Evolutionary conservation across 2,888 invertebrate species (phyloP).

Genomic region (Ennomos erosarius): DNA sequence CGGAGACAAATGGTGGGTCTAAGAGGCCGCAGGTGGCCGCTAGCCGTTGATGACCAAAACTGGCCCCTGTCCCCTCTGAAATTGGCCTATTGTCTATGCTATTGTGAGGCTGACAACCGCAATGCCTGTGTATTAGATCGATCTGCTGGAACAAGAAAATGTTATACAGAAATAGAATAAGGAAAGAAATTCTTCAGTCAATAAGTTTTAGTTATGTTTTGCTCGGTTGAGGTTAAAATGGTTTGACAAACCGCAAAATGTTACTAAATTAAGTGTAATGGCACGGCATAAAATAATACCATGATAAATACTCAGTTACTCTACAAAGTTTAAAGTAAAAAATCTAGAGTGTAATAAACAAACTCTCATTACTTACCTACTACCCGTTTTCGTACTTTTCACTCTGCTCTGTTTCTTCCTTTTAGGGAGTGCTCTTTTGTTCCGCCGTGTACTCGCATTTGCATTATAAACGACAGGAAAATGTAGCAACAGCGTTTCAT

Average conservation of each 20-base stretch:
- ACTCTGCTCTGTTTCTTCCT: constrained; percentile 5
- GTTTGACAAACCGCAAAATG: no score
- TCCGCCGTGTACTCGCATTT: constrained; percentile 5
- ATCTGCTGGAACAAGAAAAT: not conserved
- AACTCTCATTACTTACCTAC: not conserved
- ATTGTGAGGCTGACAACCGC: constrained; percentile 30
- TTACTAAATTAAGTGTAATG: no score
- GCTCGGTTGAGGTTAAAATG: no score
- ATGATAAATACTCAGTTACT: no score
- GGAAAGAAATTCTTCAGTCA: no score
- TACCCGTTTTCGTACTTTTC: not conserved
- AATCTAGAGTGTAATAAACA: no score
- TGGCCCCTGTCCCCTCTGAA: constrained; percentile 25
- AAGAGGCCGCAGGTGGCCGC: constrained; percentile 40
- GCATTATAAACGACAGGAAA: constrained; percentile 10
- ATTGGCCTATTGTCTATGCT: constrained; percentile 21
- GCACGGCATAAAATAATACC: no score
- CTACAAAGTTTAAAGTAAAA: no score
- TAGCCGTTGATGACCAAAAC: constrained; percentile 35
- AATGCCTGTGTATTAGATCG: constrained; percentile 7
- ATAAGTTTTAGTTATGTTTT: no score
- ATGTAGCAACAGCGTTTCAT: constrained; percentile 14
- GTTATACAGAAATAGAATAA: not conserved
- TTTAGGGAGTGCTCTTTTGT: constrained; percentile 11
- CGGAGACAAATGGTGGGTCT: constrained; percentile 31